phyloP scores from a whole-genome alignment of 2,113 vertebrate genomes.

The Marcusenius ussheri region DNA sequence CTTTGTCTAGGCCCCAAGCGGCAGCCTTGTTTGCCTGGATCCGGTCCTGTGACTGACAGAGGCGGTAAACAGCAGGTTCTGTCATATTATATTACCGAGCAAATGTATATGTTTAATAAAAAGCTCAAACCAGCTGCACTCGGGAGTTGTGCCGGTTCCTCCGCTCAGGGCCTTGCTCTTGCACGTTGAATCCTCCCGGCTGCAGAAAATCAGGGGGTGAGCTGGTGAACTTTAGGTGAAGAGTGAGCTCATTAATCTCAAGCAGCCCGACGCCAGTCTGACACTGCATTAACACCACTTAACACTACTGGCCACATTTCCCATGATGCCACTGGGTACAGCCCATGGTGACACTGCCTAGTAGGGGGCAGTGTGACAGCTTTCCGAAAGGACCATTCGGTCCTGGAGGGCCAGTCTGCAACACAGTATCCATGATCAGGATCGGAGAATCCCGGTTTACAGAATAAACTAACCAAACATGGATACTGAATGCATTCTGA shows the following conservation, averaged over 20 bases:
- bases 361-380: background rate
- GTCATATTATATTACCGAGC: background rate
- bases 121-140: conserved; percentile 65
- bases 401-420: background rate
- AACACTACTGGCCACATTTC: background rate
- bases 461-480: background rate
- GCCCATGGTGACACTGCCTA: background rate
- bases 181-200: conserved; percentile 63
- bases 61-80: background rate
- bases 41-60: background rate
- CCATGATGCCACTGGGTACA: background rate
- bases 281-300: background rate
- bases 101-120: background rate
- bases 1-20: background rate
- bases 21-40: background rate
- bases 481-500: background rate
- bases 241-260: background rate
- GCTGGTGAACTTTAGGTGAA: background rate
- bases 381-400: background rate
- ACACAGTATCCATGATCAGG: background rate
- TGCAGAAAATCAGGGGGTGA: conserved; percentile 39
- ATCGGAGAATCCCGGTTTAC: background rate
- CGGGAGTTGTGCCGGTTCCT: conserved; percentile 49
- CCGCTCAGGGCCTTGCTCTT: conserved; percentile 72
- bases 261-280: background rate